These are phyloP conservation scores for Odocoileus hemionus DNA, from an alignment of 2,113 vertebrate genomes.

Conservation along the genomic window DNA sequence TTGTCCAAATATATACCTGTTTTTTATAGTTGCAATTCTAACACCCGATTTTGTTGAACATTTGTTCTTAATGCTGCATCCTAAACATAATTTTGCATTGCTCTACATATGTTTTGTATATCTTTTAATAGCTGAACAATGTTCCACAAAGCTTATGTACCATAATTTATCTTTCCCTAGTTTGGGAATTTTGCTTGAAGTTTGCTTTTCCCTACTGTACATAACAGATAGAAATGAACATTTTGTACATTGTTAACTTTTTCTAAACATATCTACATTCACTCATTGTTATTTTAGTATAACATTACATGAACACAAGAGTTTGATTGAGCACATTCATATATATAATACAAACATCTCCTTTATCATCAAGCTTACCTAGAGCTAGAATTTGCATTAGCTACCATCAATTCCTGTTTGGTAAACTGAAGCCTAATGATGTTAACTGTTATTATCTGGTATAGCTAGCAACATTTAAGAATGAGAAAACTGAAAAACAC, in stretches of 20 bases:
- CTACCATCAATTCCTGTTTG: not conserved
- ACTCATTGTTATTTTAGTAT: not conserved
- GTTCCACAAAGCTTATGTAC: not conserved
- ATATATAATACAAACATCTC: not conserved
- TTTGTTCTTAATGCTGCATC: not conserved
- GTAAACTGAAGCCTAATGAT: not conserved
- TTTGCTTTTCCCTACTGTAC: not conserved
- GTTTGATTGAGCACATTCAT: not conserved
- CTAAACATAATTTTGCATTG: not conserved
- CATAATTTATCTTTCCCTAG: not conserved
- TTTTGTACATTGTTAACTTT: not conserved
- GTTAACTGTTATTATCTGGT: not conserved
- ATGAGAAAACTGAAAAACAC: not conserved
- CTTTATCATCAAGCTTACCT: not conserved
- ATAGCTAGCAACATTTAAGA: not conserved
- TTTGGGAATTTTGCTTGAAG: not conserved
- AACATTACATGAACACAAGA: not conserved
- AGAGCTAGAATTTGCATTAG: not conserved
- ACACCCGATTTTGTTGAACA: not conserved
- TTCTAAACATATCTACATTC: not conserved
- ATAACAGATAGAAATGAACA: not conserved
- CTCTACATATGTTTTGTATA: not conserved
- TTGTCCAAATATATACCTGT: not conserved
- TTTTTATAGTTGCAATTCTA: constrained; percentile 9
- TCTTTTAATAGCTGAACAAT: not conserved